Percentiles rank a stretch among this genome's conserved stretches.
Evolutionary conservation across 2,797 vertebrate species (phyloP).

Genomic region (Enteromius fasciolatus): DNA sequence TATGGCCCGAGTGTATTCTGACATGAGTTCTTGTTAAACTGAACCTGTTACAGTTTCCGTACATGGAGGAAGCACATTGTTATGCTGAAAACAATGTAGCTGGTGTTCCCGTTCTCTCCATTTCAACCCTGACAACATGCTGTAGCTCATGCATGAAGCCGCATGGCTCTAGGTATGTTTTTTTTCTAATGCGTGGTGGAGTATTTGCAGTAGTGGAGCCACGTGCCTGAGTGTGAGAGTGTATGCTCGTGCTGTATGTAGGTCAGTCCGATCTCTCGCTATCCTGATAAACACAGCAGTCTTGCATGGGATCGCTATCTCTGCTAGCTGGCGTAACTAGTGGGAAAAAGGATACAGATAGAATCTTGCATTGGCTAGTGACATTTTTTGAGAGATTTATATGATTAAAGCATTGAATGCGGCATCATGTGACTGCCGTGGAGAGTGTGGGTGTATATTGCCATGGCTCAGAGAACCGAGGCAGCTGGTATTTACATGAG

Average conservation of each 20-base stretch:
- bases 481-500: slow-evolving; percentile 67
- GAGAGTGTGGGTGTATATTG: slow-evolving; percentile 48
- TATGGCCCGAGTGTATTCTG: not conserved
- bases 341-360: slow-evolving; percentile 43
- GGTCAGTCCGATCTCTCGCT: slow-evolving; percentile 71
- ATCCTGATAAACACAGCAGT: slow-evolving; percentile 70
- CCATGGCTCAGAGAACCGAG: slow-evolving; percentile 57
- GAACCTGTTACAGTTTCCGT: slow-evolving; percentile 28
- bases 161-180: slow-evolving; percentile 23
- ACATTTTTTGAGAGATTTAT: slow-evolving; percentile 70
- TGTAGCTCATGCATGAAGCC: slow-evolving; percentile 28
- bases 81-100: slow-evolving; percentile 32
- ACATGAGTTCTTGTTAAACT: slow-evolving; percentile 27
- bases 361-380: slow-evolving; percentile 57
- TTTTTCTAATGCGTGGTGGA: slow-evolving; percentile 10
- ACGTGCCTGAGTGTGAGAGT: slow-evolving; percentile 47
- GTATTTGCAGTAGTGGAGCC: slow-evolving; percentile 27
- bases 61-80: slow-evolving; percentile 37
- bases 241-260: slow-evolving; percentile 67
- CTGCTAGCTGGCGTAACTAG: slow-evolving; percentile 2
- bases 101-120: slow-evolving; percentile 32
- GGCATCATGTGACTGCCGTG: slow-evolving; percentile 28
- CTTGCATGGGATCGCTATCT: slow-evolving; percentile 10
- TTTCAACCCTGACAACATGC: slow-evolving; percentile 60
- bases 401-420: slow-evolving; percentile 63